These are phyloP conservation scores for Gobius niger DNA, from an alignment of 2,113 vertebrate species.

Conservation along the genomic window DNA sequence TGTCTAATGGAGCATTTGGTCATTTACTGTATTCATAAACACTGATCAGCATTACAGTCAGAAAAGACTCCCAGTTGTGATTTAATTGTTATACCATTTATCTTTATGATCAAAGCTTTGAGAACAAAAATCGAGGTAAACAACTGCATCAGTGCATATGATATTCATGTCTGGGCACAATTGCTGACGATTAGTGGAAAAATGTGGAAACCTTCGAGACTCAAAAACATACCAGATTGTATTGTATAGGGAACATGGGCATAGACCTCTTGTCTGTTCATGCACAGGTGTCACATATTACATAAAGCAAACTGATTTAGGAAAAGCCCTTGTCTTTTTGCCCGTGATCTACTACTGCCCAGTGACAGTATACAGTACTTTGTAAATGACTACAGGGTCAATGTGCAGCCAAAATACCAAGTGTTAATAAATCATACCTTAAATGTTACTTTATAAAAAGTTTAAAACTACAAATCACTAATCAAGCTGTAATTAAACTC, in stretches of 20 bases:
- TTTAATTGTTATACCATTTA: neutral
- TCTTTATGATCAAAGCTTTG: neutral
- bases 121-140: neutral
- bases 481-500: constrained; percentile 17
- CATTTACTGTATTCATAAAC: no score
- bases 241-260: neutral
- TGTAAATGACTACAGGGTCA: neutral
- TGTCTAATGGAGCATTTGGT: neutral
- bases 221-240: neutral
- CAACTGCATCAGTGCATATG: constrained; percentile 1
- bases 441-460: constrained; percentile 40
- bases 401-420: constrained; percentile 3
- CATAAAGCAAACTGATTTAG: neutral
- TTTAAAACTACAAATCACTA: constrained; percentile 42
- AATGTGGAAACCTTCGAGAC: constrained; percentile 3
- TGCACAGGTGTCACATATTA: neutral
- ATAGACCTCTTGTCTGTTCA: neutral
- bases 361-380: neutral
- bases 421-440: constrained; percentile 19
- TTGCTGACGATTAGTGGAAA: neutral
- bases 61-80: neutral
- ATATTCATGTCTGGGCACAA: neutral
- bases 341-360: neutral
- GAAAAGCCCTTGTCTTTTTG: neutral
- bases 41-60: no score